phyloP scores from a whole-genome alignment of 2,113 vertebrate genomes.

The Marcusenius ussheri region DNA sequence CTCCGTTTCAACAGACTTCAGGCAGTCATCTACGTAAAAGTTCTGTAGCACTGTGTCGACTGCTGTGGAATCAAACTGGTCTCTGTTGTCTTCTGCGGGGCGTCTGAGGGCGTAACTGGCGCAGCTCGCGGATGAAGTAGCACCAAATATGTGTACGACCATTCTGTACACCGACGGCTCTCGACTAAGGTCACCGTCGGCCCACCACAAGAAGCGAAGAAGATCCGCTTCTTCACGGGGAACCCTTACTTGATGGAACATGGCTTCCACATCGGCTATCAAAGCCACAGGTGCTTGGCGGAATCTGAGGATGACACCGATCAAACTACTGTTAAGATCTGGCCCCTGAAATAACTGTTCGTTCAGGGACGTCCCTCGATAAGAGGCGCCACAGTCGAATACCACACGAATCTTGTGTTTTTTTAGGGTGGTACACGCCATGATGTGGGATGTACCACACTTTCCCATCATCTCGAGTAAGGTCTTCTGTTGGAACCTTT shows the following conservation, averaged over 20 bases:
- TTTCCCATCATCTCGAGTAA: not conserved
- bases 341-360: too few species aligned
- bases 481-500: not conserved
- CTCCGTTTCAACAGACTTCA: not conserved
- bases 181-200: not conserved
- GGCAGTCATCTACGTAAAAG: conserved; percentile 21
- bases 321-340: too few species aligned
- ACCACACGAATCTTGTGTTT: too few species aligned
- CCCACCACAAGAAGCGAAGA: conserved; percentile 29
- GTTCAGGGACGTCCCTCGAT: too few species aligned
- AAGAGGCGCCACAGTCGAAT: too few species aligned
- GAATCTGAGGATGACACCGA: too few species aligned
- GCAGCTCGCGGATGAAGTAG: too few species aligned
- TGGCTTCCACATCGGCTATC: conserved; percentile 22
- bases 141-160: conserved; percentile 22
- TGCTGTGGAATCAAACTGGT: not conserved
- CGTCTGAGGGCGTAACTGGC: not conserved
- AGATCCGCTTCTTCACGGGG: conserved; percentile 12
- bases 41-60: too few species aligned
- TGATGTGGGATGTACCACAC: too few species aligned
- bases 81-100: conserved; percentile 15
- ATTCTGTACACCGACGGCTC: conserved; percentile 14
- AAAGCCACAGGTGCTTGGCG: conserved; percentile 25
- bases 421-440: too few species aligned
- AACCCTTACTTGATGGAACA: not conserved